phyloP scores from a whole-genome alignment of 2,888 invertebrate species.

The Axea sp. region DNA sequence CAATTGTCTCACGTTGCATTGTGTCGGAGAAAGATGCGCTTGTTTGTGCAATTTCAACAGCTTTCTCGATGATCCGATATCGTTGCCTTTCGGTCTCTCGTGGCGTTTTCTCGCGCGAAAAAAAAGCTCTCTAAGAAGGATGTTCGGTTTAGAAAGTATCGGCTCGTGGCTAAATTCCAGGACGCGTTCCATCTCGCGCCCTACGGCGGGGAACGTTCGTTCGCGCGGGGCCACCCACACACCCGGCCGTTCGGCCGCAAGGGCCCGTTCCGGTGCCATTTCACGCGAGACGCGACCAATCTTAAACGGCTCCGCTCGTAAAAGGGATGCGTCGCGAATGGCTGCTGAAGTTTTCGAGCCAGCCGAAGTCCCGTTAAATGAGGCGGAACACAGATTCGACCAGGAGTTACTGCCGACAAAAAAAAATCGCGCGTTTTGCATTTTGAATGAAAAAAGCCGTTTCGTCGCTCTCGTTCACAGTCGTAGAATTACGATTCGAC shows the following conservation, averaged over 20 bases:
- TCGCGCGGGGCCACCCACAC: too few species aligned
- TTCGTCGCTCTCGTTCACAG: conserved; percentile 8
- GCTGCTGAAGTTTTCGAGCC: too few species aligned
- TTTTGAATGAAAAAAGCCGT: conserved; percentile 18
- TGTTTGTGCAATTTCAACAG: conserved; percentile 31
- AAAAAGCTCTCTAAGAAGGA: conserved; percentile 26
- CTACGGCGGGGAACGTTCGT: too few species aligned
- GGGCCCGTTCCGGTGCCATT: neutral
- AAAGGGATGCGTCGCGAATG: too few species aligned
- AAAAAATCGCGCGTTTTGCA: conserved; percentile 26
- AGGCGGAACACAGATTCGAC: conserved; percentile 36
- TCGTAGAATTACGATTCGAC: too few species aligned
- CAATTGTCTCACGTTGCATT: too few species aligned
- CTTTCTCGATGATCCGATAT: conserved; percentile 45
- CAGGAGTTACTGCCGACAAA: conserved; percentile 11
- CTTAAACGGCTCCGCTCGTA: neutral
- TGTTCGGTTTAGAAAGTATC: conserved; percentile 36
- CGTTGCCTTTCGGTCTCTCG: conserved; percentile 24
- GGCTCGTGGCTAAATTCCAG: conserved; percentile 25
- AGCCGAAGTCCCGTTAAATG: conserved; percentile 37
- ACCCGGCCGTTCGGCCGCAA: neutral
- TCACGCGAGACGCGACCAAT: neutral
- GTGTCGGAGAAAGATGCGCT: neutral
- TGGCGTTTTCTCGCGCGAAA: conserved; percentile 27
- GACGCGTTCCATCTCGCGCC: too few species aligned